phyloP scores from a whole-genome alignment of 2,797 vertebrate species.

The Poecilia picta region DNA sequence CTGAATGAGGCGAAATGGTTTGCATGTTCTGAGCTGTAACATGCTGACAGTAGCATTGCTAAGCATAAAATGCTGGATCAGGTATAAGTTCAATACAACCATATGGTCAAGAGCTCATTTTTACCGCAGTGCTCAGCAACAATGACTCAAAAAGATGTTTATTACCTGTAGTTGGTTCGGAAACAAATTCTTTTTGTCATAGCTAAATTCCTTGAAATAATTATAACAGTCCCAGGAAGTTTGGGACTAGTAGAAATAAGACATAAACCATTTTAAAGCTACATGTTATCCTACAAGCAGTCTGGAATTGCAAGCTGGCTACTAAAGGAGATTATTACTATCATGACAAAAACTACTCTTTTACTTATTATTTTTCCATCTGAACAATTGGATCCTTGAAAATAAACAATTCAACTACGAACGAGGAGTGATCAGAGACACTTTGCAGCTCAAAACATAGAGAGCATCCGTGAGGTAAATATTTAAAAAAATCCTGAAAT shows the following conservation, averaged over 20 bases:
- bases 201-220: neutral
- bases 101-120: too few species aligned
- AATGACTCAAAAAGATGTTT: too few species aligned
- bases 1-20: too few species aligned
- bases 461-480: neutral
- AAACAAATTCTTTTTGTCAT: neutral
- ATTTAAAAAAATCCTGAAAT: neutral
- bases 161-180: too few species aligned
- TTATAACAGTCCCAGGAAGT: neutral
- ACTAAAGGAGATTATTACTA: neutral
- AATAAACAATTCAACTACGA: neutral
- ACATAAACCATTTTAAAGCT: neutral
- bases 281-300: neutral
- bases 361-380: neutral
- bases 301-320: neutral
- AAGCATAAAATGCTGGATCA: too few species aligned
- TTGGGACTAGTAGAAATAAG: neutral
- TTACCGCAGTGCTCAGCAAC: too few species aligned
- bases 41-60: too few species aligned
- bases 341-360: neutral
- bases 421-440: neutral
- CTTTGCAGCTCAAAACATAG: neutral
- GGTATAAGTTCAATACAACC: too few species aligned
- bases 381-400: neutral
- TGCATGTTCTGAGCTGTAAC: too few species aligned